These are phyloP conservation scores for Drosophila anceps DNA, from an alignment of 2,888 invertebrate genomes.

Conservation along the genomic window DNA sequence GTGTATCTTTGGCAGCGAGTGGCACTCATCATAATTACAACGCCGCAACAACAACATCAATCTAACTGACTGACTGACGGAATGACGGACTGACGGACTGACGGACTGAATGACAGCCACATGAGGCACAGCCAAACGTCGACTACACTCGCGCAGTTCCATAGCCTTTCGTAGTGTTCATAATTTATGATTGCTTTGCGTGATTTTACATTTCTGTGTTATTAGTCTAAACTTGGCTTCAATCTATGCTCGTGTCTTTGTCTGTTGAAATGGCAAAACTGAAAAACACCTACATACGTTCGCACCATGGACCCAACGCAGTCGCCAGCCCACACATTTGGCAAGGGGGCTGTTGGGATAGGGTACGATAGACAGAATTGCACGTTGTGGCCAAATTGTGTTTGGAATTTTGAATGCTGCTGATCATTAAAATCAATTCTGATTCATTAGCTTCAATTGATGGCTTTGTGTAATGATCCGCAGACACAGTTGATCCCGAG, in stretches of 20 bases:
- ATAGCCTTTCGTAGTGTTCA: slow-evolving; percentile 56
- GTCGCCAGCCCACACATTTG: slow-evolving; percentile 42
- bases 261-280: slow-evolving; percentile 11
- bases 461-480: slow-evolving; percentile 27
- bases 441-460: slow-evolving; percentile 53
- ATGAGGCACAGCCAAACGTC: slow-evolving; percentile 33
- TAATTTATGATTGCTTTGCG: slow-evolving; percentile 76
- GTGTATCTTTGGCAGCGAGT: slow-evolving; percentile 78
- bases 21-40: slow-evolving; percentile 80
- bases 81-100: slow-evolving; percentile 14
- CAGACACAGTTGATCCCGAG: slow-evolving; percentile 26
- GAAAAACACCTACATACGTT: slow-evolving; percentile 52
- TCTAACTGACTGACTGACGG: slow-evolving; percentile 24
- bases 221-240: slow-evolving; percentile 70
- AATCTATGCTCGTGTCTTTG: slow-evolving; percentile 33
- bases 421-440: slow-evolving; percentile 62
- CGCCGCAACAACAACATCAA: slow-evolving; percentile 40
- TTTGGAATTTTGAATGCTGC: slow-evolving; percentile 53
- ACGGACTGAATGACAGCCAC: slow-evolving; percentile 56
- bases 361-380: slow-evolving; percentile 28
- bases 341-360: too few relatives aligned
- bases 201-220: slow-evolving; percentile 71
- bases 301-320: slow-evolving; percentile 39
- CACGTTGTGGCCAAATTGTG: slow-evolving; percentile 54
- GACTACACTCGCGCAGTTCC: slow-evolving; percentile 26